Percentiles rank a stretch among this genome's conserved stretches.
Evolutionary conservation across 2,797 vertebrate species (phyloP).

Genomic region (Argya squamiceps): DNA sequence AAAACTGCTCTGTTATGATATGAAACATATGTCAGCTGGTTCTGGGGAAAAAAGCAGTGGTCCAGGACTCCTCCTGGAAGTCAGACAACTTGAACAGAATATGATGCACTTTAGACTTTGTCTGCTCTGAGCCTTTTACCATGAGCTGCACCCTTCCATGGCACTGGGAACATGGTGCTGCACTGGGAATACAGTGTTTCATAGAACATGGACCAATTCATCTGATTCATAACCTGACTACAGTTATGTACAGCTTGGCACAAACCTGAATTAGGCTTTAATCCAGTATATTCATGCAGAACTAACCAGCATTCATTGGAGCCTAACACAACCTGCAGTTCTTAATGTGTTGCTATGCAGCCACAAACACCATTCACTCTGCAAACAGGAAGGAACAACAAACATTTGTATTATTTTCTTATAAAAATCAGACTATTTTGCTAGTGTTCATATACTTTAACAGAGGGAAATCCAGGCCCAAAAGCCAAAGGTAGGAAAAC

Average conservation of each 20-base stretch:
- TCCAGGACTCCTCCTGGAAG: neutral
- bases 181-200: neutral
- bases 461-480: neutral
- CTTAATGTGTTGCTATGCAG: neutral
- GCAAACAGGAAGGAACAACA: neutral
- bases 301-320: neutral
- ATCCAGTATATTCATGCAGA: neutral
- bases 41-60: neutral
- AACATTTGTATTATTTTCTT: neutral
- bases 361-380: neutral
- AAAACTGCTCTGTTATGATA: slow-evolving; percentile 2
- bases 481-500: neutral
- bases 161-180: neutral
- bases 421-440: neutral
- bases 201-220: neutral
- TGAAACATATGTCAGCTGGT: neutral
- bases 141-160: neutral
- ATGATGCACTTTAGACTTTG: neutral
- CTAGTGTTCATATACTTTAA: neutral
- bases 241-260: neutral
- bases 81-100: neutral
- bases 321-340: neutral
- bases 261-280: neutral
- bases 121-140: neutral
- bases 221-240: neutral